These are phyloP conservation scores for Watsonalla binaria DNA, from an alignment of 2,888 invertebrate genomes.

Conservation along the genomic window DNA sequence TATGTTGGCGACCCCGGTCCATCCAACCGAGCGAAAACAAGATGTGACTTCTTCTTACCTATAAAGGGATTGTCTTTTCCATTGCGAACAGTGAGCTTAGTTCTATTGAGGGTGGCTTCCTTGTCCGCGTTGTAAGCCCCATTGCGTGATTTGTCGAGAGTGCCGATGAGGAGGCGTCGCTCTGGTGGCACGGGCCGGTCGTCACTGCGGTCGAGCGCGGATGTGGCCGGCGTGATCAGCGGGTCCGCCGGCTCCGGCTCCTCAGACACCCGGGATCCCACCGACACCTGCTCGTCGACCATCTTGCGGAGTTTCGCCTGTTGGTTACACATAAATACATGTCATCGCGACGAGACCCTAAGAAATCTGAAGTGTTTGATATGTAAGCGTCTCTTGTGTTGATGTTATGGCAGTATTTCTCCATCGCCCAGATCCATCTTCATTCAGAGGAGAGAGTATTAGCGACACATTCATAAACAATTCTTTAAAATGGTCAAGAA, in stretches of 20 bases:
- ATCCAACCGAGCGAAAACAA: no score
- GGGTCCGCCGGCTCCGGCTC: slow-evolving; percentile 74
- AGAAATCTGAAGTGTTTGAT: no score
- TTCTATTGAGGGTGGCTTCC: slow-evolving; percentile 64
- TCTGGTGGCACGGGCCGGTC: slow-evolving; percentile 67
- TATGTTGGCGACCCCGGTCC: no score
- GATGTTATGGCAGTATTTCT: no score
- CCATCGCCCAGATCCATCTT: no score
- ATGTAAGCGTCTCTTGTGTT: no score
- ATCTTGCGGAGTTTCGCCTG: slow-evolving; percentile 91
- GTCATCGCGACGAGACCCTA: no score
- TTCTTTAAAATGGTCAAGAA: no score
- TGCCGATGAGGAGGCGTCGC: slow-evolving; percentile 62
- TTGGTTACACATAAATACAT: neutral
- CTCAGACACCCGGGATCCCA: slow-evolving; percentile 80
- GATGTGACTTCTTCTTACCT: slow-evolving; percentile 32
- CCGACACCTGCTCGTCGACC: slow-evolving; percentile 92
- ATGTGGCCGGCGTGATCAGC: slow-evolving; percentile 75
- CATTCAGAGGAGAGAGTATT: no score
- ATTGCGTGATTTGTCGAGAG: slow-evolving; percentile 67
- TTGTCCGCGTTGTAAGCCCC: slow-evolving; percentile 66
- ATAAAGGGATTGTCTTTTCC: slow-evolving; percentile 72
- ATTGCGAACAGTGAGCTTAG: slow-evolving; percentile 66
- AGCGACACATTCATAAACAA: no score
- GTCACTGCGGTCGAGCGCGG: slow-evolving; percentile 56